These are phyloP conservation scores for Catajapyx aquilonaris DNA, from an alignment of 1,140 invertebrate genomes.

Conservation along the genomic window DNA sequence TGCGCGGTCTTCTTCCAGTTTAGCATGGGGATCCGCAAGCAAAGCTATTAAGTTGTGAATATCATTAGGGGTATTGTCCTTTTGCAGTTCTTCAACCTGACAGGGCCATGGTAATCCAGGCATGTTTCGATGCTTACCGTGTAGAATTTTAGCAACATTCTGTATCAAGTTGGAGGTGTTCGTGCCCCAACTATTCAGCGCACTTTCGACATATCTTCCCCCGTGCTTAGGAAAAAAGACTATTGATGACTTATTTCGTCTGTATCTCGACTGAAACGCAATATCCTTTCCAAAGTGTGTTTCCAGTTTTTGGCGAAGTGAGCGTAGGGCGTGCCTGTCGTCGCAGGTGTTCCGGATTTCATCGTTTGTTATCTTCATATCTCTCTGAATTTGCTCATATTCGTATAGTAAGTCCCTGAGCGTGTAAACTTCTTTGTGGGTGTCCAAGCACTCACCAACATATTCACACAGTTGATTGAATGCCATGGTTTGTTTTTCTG, in stretches of 20 bases:
- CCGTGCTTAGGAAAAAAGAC: constrained; percentile 3
- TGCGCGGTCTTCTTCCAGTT: not conserved
- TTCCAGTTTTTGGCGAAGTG: constrained; percentile 3
- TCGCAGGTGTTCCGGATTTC: not conserved
- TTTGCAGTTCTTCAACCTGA: not conserved
- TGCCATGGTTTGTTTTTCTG: constrained; percentile 2
- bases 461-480: constrained; percentile 5
- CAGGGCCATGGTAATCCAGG: constrained; percentile 2
- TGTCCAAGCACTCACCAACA: constrained; percentile 4
- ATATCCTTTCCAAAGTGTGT: constrained; percentile 1
- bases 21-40: not conserved
- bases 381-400: not conserved
- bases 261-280: constrained; percentile 4
- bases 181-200: constrained; percentile 1
- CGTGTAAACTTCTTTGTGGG: constrained; percentile 2
- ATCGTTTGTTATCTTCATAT: not conserved
- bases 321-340: constrained; percentile 1
- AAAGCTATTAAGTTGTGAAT: not conserved
- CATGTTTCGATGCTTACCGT: constrained; percentile 1
- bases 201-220: constrained; percentile 3
- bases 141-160: constrained; percentile 3
- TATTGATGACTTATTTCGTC: constrained; percentile 3
- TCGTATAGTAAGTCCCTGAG: constrained; percentile 1
- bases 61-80: not conserved
- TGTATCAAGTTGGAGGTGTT: constrained; percentile 2